phyloP scores from a whole-genome alignment of 1,140 invertebrate species.

The Coelopa frigida region DNA sequence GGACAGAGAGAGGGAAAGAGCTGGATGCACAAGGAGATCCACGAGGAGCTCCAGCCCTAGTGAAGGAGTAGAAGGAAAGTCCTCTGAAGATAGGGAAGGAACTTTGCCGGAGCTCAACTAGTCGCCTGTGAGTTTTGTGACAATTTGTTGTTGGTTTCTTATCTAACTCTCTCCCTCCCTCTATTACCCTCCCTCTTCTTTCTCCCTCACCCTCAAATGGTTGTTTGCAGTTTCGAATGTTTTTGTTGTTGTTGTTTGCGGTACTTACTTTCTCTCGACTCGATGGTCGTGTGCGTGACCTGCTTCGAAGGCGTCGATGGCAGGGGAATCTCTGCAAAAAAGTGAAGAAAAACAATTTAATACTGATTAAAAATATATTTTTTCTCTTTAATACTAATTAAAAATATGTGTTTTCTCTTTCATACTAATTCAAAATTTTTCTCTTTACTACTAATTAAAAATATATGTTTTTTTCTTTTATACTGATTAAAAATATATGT shows the following conservation, averaged over 20 bases:
- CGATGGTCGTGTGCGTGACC: constrained; percentile 41
- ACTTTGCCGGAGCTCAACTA: too few species aligned
- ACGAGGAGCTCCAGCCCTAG: too few species aligned
- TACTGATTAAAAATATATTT: background rate
- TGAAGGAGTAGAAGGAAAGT: too few species aligned
- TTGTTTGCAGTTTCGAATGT: background rate
- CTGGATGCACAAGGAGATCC: too few species aligned
- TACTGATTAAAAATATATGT: background rate
- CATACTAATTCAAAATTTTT: background rate
- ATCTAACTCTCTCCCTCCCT: background rate
- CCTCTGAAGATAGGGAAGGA: too few species aligned
- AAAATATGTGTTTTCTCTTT: background rate
- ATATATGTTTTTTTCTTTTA: too few species aligned
- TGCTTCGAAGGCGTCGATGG: constrained; percentile 45
- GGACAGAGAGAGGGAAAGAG: too few species aligned
- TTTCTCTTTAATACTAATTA: background rate
- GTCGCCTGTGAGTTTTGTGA: too few species aligned
- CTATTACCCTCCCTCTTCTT: background rate
- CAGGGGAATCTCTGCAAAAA: constrained; percentile 40
- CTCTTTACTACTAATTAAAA: too few species aligned
- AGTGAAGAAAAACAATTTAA: too few species aligned
- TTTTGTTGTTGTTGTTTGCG: background rate
- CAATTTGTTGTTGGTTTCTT: background rate
- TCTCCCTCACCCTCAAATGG: background rate
- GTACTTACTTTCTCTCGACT: constrained; percentile 45